A percentile compares a stretch with the other conserved stretches of the same genome.
These are phyloP conservation scores for Stomorhina lunata DNA, from an alignment of 2,888 invertebrate species.

Conservation along the genomic window DNA sequence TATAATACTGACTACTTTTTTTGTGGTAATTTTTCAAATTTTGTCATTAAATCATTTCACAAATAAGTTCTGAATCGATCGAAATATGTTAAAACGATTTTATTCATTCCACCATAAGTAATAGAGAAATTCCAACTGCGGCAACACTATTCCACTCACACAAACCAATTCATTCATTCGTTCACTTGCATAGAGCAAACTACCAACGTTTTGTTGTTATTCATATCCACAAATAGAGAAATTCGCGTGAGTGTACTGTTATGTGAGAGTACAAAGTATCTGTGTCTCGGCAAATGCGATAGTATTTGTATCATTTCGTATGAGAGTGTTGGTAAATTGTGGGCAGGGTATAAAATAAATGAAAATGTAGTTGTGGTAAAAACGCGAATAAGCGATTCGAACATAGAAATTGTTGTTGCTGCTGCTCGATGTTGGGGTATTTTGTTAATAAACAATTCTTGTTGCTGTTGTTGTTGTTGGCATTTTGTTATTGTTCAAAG, in stretches of 20 bases:
- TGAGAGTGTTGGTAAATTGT: constrained; percentile 74
- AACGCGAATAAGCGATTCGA: constrained; percentile 79
- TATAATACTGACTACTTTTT: no score
- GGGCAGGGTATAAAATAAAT: constrained; percentile 78
- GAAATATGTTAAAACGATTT: no score
- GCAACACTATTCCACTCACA: constrained; percentile 12
- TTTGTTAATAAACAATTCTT: constrained; percentile 11
- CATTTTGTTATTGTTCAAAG: no score
- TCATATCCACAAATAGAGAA: constrained; percentile 29
- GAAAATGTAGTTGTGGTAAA: constrained; percentile 68
- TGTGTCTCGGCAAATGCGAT: constrained; percentile 47
- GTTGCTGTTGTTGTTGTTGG: no score
- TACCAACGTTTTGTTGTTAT: neutral
- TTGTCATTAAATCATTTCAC: no score
- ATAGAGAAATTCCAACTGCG: no score
- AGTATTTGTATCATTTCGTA: constrained; percentile 60
- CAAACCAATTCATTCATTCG: neutral
- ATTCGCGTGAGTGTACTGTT: constrained; percentile 49
- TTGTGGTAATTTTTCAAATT: no score
- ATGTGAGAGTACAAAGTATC: constrained; percentile 8
- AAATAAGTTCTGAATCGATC: no score
- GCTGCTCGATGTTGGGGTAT: neutral
- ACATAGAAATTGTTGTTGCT: constrained; percentile 70
- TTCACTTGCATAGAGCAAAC: neutral
- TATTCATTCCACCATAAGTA: no score